A percentile compares a stretch with the other conserved stretches of the same genome.
Evolutionary conservation across 2,113 vertebrate genomes (phyloP).

Genomic region (Phalacrocorax carbo): DNA sequence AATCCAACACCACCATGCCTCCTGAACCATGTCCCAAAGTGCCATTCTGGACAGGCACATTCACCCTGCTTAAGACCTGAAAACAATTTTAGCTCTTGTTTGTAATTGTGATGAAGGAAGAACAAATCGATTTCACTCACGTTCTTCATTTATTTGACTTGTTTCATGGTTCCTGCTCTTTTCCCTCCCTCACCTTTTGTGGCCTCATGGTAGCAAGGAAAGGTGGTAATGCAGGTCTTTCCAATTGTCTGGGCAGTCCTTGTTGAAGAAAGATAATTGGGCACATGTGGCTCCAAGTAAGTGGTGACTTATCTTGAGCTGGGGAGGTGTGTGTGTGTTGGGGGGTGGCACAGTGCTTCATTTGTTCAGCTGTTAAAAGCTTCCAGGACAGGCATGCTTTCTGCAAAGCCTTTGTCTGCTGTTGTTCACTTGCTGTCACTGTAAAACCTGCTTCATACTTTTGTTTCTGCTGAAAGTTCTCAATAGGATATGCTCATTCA

Average conservation of each 20-base stretch:
- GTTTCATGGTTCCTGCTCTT: background rate
- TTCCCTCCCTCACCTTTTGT: background rate
- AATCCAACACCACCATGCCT: too few relatives aligned
- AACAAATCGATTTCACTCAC: background rate
- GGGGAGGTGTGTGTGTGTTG: background rate
- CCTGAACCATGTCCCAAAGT: too few relatives aligned
- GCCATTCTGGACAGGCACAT: background rate
- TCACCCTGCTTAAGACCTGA: background rate
- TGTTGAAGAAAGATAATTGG: constrained; percentile 37
- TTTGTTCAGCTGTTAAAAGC: constrained; percentile 40
- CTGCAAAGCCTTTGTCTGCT: constrained; percentile 13
- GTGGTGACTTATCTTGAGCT: background rate
- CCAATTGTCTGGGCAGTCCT: background rate
- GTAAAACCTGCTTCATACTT: constrained; percentile 30
- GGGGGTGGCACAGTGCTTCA: background rate
- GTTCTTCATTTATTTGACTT: constrained; percentile 20
- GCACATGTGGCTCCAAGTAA: background rate
- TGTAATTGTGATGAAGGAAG: background rate
- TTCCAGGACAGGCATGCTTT: background rate
- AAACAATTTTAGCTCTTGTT: constrained; percentile 31
- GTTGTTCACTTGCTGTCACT: constrained; percentile 23
- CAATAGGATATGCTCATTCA: constrained; percentile 19
- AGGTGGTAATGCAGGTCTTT: background rate
- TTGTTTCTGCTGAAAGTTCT: constrained; percentile 54
- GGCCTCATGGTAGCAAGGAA: background rate